Evolutionary conservation across 2,113 vertebrate genomes (phyloP).

Genomic region (Laticauda colubrina): DNA sequence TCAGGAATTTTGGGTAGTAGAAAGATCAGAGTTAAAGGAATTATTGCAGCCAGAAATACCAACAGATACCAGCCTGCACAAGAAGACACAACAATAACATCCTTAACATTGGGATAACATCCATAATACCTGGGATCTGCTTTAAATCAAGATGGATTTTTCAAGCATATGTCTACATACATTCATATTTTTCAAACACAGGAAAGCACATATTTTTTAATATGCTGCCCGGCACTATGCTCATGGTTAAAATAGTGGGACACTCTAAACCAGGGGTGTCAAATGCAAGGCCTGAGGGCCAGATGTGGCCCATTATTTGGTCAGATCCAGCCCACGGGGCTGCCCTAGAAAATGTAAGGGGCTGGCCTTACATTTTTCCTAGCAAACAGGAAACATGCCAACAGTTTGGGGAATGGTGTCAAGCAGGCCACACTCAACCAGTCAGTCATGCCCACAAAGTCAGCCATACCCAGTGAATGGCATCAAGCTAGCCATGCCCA

Average conservation of each 20-base stretch:
- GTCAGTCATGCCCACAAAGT: no score
- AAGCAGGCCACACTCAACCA: no score
- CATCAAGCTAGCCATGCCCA: no score
- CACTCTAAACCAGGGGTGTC: background rate
- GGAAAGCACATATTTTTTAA: background rate
- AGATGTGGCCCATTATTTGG: no score
- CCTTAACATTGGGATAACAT: background rate
- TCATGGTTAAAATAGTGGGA: background rate
- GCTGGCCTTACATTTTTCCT: no score
- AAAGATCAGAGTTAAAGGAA: background rate
- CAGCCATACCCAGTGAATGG: no score
- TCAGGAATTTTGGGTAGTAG: background rate
- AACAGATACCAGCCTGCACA: background rate
- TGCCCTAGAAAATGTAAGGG: no score
- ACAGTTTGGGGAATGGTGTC: no score
- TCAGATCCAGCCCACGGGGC: no score
- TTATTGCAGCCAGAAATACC: background rate
- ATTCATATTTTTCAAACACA: background rate
- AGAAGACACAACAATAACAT: background rate
- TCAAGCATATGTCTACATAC: background rate
- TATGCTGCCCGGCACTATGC: background rate
- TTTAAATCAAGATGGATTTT: background rate
- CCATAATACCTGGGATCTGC: background rate
- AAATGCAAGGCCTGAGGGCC: no score
- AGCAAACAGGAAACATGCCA: no score